A percentile compares a stretch with the other conserved stretches of the same genome.
These are phyloP conservation scores for Oncorhynchus tshawytscha DNA, from an alignment of 2,113 vertebrate species.

Conservation along the genomic window DNA sequence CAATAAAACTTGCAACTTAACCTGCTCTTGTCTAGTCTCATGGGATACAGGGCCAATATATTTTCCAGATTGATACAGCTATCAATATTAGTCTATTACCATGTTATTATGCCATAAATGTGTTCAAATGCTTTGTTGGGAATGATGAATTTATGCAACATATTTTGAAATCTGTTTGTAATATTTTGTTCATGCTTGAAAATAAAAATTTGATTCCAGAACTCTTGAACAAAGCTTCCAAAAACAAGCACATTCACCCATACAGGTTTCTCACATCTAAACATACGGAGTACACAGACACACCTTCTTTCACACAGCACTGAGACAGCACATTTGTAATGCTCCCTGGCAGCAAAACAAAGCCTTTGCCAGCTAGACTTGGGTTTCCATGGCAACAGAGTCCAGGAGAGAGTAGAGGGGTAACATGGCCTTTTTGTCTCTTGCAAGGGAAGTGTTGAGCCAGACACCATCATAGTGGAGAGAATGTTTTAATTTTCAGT, in stretches of 20 bases:
- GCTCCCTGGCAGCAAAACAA: slow-evolving; percentile 36
- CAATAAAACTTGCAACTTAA: not conserved
- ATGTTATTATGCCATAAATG: not conserved
- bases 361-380: slow-evolving; percentile 39
- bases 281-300: slow-evolving; percentile 3
- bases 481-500: slow-evolving; percentile 36
- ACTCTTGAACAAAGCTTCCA: not conserved
- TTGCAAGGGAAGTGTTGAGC: slow-evolving; percentile 17
- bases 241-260: not conserved
- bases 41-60: not conserved
- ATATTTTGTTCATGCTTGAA: too few relatives aligned
- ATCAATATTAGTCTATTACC: not conserved
- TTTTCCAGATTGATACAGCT: not conserved
- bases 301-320: slow-evolving; percentile 9
- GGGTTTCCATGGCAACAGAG: slow-evolving; percentile 63
- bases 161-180: not conserved
- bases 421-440: slow-evolving; percentile 47
- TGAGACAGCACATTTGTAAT: slow-evolving; percentile 50
- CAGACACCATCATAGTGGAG: slow-evolving; percentile 14
- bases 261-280: not conserved
- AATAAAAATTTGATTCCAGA: slow-evolving; percentile 11
- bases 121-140: not conserved
- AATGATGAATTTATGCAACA: not conserved
- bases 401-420: slow-evolving; percentile 20
- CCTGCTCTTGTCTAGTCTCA: not conserved